phyloP scores from a whole-genome alignment of 2,113 vertebrate species.

The Arothron firmamentum region DNA sequence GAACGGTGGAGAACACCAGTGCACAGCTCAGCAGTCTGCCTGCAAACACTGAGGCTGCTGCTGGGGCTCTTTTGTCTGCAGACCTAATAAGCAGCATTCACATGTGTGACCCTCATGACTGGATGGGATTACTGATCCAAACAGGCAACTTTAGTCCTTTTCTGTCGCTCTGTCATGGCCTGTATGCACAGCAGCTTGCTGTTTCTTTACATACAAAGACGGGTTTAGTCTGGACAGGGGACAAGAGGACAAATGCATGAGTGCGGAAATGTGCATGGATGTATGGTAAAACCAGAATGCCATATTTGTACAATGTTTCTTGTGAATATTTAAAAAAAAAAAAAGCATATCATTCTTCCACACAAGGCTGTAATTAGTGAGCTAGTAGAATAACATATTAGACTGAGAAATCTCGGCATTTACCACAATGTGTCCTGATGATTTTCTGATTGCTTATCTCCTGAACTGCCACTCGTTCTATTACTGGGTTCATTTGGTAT shows the following conservation, averaged over 20 bases:
- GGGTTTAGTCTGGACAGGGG: not conserved
- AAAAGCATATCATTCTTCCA: too few species aligned
- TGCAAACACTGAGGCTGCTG: conserved; percentile 45
- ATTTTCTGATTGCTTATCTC: too few species aligned
- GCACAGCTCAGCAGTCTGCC: conserved; percentile 54
- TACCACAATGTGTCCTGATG: too few species aligned
- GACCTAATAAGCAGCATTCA: conserved; percentile 48
- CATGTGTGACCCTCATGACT: conserved; percentile 32
- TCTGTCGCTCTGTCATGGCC: not conserved
- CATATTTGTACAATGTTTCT: too few species aligned
- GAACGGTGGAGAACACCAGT: conserved; percentile 25
- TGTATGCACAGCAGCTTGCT: not conserved
- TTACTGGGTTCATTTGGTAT: too few species aligned
- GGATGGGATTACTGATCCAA: conserved; percentile 42
- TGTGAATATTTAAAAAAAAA: too few species aligned
- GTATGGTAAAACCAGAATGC: too few species aligned
- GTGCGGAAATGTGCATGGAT: too few species aligned
- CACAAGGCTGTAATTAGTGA: too few species aligned
- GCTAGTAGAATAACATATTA: too few species aligned
- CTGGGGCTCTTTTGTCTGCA: conserved; percentile 49
- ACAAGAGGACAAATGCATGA: not conserved
- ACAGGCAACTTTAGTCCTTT: not conserved
- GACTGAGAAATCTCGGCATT: too few species aligned
- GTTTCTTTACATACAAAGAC: not conserved
- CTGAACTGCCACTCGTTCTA: too few species aligned